Conservation (phyloP, 1,140 invertebrate species). For the Drosophila sp. region DNA sequence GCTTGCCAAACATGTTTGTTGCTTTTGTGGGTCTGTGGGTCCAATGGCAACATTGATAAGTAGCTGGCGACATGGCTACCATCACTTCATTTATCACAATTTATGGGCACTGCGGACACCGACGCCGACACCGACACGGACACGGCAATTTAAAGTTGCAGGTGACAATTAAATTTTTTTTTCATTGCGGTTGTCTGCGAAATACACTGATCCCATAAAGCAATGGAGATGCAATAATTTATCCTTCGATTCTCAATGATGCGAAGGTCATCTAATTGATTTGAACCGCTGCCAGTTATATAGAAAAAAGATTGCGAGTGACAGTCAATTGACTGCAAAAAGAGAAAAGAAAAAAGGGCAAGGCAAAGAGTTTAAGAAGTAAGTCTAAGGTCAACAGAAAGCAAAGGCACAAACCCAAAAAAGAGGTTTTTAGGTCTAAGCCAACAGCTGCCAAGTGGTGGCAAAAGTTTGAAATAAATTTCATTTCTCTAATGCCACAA, state of each 20-base stretch:
- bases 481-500: conserved; percentile 11
- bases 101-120: conserved; percentile 55
- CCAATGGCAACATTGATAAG: conserved; percentile 69
- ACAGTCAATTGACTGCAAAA: neutral
- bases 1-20: conserved; percentile 60
- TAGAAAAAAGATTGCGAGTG: conserved; percentile 21
- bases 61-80: conserved; percentile 69
- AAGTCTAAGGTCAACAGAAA: conserved; percentile 9
- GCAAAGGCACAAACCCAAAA: neutral
- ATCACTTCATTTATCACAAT: conserved; percentile 76
- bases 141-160: conserved; percentile 54
- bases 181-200: conserved; percentile 19
- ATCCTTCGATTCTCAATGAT: conserved; percentile 26
- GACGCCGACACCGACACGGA: conserved; percentile 13
- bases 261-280: conserved; percentile 40
- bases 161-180: conserved; percentile 29
- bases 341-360: neutral
- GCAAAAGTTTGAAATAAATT: conserved; percentile 7
- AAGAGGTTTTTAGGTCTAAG: conserved; percentile 1
- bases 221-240: conserved; percentile 15
- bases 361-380: conserved; percentile 6
- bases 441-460: neutral
- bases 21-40: conserved; percentile 25
- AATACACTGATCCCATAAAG: neutral
- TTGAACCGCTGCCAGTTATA: conserved; percentile 39